Evolutionary conservation across 1,140 invertebrate genomes (phyloP), one percentile per base, ranked within the genome.

Genomic region (Cydia amplana): DNA sequence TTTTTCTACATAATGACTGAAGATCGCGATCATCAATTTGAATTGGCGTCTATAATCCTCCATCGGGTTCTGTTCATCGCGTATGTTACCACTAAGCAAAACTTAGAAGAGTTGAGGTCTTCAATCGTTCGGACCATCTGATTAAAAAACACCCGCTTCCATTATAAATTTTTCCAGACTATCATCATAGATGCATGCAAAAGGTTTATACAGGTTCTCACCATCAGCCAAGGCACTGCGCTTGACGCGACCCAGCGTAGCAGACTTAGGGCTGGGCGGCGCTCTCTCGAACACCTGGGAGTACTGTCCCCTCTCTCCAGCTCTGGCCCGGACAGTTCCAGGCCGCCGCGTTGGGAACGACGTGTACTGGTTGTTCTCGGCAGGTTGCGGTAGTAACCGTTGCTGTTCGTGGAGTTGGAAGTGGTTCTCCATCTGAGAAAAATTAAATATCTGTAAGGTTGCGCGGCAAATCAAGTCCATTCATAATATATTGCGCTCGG

Each of bases 321-420:
- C 91, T 70, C 82, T 86, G 0, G 87, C 87, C 65, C 84, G 86
- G 6, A 89, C 91, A 6, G 86, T 92, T 0, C 87, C 91, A 16
- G 83, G 84, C 70, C 82, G 84, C 28, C 88, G 75, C 5, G 90
- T 90, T n/a, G 91, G 90, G 76, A 93, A 92, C 25, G 90, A 89
- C 6, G 89, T 92, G 78, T 93, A 92, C 79, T 93, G 90, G 76
- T 93, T 91, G 74, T 88, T 80, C 76, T 93, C 90, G 6, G 84
- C 75, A 36, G 88, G 87, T 74, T 92, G 91, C 3, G 91, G 90
- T 0, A 93, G 83, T 0, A 93, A 82, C 1, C 91, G 84, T 72
- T 93, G 92, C 72, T 93, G 93, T 46, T 93, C 93, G 74, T 93
- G 93, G 1, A 93, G 83, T 81, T 93, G 93, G 55, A 93, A 91